These are phyloP conservation scores for Neria commutata DNA, from an alignment of 2,888 invertebrate species.

Conservation along the genomic window DNA sequence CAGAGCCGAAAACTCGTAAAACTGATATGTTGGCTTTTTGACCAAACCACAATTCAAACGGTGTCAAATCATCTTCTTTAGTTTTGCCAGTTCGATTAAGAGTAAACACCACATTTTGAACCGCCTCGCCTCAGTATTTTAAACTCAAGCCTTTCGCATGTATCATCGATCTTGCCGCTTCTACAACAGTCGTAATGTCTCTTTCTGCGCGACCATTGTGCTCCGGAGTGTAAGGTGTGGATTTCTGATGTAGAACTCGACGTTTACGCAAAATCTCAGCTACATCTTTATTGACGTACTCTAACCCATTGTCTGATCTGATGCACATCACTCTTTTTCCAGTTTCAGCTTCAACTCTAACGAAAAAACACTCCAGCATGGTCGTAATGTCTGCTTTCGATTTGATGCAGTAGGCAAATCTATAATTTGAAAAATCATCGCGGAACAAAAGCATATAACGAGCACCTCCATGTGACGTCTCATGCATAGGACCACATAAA, in stretches of 20 bases:
- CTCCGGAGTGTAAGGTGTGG: constrained; percentile 29
- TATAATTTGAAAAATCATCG: too few species aligned
- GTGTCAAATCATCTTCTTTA: constrained; percentile 34
- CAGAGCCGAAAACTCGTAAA: constrained; percentile 50
- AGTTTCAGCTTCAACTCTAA: constrained; percentile 35
- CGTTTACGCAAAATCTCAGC: constrained; percentile 33
- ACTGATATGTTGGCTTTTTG: constrained; percentile 4
- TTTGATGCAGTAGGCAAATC: constrained; percentile 34
- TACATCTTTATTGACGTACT: constrained; percentile 38
- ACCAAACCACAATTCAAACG: constrained; percentile 41
- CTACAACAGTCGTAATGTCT: constrained; percentile 50
- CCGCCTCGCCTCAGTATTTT: constrained; percentile 56
- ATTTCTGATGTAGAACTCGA: constrained; percentile 36
- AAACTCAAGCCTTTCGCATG: constrained; percentile 33
- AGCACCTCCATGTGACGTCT: constrained; percentile 27
- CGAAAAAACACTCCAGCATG: too few species aligned
- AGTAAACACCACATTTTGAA: constrained; percentile 47
- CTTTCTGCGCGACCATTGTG: constrained; percentile 51
- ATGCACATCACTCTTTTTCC: constrained; percentile 34
- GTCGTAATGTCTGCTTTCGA: constrained; percentile 31
- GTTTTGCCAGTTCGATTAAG: constrained; percentile 46
- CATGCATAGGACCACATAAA: constrained; percentile 35
- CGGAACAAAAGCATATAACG: too few species aligned
- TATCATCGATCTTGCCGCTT: constrained; percentile 41
- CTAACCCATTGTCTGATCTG: constrained; percentile 42